Base-by-base conservation (phyloP, 2,797 vertebrate genomes). In the Sparidentex hasta region DNA sequence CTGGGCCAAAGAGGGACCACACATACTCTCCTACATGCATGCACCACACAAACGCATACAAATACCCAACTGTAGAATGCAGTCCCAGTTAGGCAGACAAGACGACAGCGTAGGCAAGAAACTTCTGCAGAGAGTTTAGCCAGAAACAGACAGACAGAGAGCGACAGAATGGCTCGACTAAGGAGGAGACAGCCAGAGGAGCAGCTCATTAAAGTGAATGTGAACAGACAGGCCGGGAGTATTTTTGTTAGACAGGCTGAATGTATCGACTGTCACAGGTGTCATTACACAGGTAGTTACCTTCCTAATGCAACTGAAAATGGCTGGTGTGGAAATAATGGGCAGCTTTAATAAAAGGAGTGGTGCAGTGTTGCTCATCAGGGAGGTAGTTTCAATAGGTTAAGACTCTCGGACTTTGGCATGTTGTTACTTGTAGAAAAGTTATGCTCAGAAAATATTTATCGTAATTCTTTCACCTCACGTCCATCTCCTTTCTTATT, bases 1-100 rank as follows among this genome's bases (percentile, higher is more conserved):
- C 46, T 87, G 87, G 86, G 82, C 79, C 86, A 83, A 20, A 74
- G 74, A 67, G 46, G n/a, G 70, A 84, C 86, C 77, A 67, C 87
- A 82, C 89, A 58, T 47, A 68, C 67, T 27, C 62, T 54, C 74
- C 6, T 46, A 51, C 76, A 81, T 44, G 17, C 23, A 58, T 47
- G 43, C 55, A 62, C 48, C 73, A 65, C 71, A 76, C 62, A 61
- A 29, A 62, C 11, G 33, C 25, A 52, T 11, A 66, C 38, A 44
- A 6, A 50, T 6, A 71, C 43, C 17, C 56, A 56, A 74, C 52
- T 65, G 64, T 20, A 16, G 20, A 58, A 74, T 27, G 68, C 50
- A 52, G 71, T 29, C 59, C 7, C 47, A 59, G 76, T 87, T 78
- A 72, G 61, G 25, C 58, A 51, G 68, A 68, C 27, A 27, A 44